Conservation (phyloP, 2,113 vertebrate species). For the Nyctereutes procyonoides region DNA sequence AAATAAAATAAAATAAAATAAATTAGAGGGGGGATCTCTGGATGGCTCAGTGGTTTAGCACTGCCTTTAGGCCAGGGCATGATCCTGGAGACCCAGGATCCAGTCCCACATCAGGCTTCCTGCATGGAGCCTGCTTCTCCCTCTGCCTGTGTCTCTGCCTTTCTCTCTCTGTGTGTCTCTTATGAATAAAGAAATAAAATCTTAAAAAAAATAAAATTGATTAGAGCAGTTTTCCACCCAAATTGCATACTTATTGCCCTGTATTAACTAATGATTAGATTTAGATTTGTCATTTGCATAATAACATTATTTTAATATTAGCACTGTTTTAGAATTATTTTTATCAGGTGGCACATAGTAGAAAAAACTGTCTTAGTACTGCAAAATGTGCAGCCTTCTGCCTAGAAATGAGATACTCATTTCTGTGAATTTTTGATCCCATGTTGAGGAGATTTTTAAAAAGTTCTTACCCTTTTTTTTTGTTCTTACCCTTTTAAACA, state of each 20-base stretch:
- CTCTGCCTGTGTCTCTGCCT: no score
- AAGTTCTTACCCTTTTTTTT: background rate
- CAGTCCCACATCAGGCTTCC: no score
- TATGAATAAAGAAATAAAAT: no score
- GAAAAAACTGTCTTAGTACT: background rate
- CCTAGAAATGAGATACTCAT: constrained; percentile 7
- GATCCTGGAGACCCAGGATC: no score
- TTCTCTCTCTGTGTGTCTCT: no score
- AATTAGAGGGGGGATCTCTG: no score
- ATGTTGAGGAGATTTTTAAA: background rate
- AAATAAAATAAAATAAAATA: no score
- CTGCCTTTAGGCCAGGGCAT: no score
- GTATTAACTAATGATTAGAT: constrained; percentile 58
- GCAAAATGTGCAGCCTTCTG: background rate
- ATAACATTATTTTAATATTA: constrained; percentile 45
- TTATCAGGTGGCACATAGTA: background rate
- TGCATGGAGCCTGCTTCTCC: no score
- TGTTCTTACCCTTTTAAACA: background rate
- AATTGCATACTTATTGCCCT: background rate
- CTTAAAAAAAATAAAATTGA: background rate
- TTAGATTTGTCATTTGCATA: constrained; percentile 51
- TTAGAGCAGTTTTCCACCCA: background rate
- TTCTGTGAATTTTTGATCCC: constrained; percentile 31
- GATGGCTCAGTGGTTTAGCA: no score
- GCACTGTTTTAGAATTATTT: background rate